These are phyloP conservation scores for Bursaphelenchus okinawaensis DNA, from an alignment of 2,888 invertebrate genomes.

Conservation along the genomic window DNA sequence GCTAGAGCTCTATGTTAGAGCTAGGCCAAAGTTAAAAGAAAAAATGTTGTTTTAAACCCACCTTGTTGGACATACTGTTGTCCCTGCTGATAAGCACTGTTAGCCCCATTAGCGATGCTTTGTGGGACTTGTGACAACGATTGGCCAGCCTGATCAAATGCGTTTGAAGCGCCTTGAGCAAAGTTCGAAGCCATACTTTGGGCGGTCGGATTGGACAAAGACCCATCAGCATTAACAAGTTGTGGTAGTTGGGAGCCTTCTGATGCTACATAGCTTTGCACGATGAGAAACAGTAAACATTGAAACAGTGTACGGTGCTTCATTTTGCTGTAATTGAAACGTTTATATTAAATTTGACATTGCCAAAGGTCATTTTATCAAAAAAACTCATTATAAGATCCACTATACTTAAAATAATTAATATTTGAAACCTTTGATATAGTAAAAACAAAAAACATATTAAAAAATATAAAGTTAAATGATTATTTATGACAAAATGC, in stretches of 20 bases:
- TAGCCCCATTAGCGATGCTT: conserved; percentile 1
- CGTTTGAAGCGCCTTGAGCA: not conserved
- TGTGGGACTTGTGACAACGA: not conserved
- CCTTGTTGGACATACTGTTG: not conserved
- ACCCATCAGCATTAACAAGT: conserved; percentile 4
- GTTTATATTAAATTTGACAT: too few relatives aligned
- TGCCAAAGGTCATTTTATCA: not conserved
- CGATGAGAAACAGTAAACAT: too few relatives aligned
- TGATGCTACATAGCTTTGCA: too few relatives aligned
- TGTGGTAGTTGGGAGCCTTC: conserved; percentile 9
- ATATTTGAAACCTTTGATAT: not conserved
- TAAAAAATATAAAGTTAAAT: too few relatives aligned
- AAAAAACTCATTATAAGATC: not conserved
- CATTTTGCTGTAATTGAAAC: too few relatives aligned
- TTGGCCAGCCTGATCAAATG: conserved; percentile 5
- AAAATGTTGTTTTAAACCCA: too few relatives aligned
- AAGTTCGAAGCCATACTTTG: not conserved
- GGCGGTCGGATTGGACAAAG: not conserved
- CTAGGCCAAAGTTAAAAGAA: too few relatives aligned
- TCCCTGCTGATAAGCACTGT: not conserved
- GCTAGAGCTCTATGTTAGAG: too few relatives aligned
- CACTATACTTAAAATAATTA: not conserved
- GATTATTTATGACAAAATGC: too few relatives aligned
- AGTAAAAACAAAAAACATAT: not conserved
- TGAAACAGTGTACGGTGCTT: too few relatives aligned